Conservation (phyloP, 2,888 invertebrate species). For the Blastobasis lacticolella region DNA sequence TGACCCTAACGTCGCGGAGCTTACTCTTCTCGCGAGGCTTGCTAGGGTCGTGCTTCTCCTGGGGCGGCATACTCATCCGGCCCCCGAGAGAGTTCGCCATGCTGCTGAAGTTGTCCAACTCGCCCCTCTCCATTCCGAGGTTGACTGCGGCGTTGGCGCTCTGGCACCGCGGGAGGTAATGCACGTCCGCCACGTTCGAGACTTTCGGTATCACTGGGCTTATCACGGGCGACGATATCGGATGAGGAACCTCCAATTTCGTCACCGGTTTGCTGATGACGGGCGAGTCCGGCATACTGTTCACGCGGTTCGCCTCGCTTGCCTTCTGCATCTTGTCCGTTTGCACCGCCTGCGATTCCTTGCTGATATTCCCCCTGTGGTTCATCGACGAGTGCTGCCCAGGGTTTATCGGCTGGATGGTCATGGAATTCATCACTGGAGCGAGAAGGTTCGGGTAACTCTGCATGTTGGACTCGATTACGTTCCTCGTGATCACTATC, state of each 20-base stretch:
- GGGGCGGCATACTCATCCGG: constrained; percentile 40
- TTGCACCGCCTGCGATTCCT: constrained; percentile 58
- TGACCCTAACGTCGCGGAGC: constrained; percentile 61
- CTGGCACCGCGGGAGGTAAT: constrained; percentile 63
- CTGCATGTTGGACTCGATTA: constrained; percentile 49
- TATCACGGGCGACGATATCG: constrained; percentile 65
- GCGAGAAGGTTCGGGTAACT: constrained; percentile 40
- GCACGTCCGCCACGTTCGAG: constrained; percentile 54
- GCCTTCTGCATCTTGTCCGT: constrained; percentile 56
- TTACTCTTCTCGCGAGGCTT: constrained; percentile 65
- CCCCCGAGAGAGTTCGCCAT: constrained; percentile 46
- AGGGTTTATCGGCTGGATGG: constrained; percentile 57
- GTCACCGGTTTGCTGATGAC: constrained; percentile 49
- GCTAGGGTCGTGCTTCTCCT: constrained; percentile 52
- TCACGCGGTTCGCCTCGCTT: constrained; percentile 44
- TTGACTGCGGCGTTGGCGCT: constrained; percentile 62
- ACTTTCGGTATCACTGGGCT: constrained; percentile 63
- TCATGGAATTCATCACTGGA: constrained; percentile 51
- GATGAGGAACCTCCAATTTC: constrained; percentile 65
- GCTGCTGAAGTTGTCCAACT: constrained; percentile 47
- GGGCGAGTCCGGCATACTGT: constrained; percentile 42
- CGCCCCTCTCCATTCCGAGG: constrained; percentile 52
- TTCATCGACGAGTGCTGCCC: constrained; percentile 53
- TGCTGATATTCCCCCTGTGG: constrained; percentile 45
- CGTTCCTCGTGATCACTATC: constrained; percentile 52